These are phyloP conservation scores for Trichonephila clavipes DNA, from an alignment of 1,140 invertebrate species.

Conservation along the genomic window DNA sequence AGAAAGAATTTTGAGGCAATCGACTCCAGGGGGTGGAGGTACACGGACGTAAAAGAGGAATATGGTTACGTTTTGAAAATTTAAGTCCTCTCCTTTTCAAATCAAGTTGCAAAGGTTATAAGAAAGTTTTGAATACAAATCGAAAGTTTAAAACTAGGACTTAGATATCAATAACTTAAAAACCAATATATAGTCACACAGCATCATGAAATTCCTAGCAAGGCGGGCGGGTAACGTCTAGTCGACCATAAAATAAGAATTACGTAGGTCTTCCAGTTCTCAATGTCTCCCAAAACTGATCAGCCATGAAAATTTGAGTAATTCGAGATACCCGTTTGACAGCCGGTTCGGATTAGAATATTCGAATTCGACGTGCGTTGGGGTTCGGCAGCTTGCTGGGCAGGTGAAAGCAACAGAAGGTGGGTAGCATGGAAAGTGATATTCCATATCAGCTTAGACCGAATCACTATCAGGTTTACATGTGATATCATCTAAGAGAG, in stretches of 20 bases:
- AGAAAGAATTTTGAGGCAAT: too few species aligned
- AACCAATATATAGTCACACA: too few species aligned
- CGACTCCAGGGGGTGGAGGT: too few species aligned
- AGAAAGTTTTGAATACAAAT: too few species aligned
- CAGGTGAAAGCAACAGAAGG: not conserved
- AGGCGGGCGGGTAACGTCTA: not conserved
- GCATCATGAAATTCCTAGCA: not conserved
- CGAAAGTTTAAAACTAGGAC: too few species aligned
- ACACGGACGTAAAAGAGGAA: too few species aligned
- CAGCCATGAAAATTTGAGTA: not conserved
- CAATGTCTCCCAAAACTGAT: not conserved
- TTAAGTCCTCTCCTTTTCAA: too few species aligned
- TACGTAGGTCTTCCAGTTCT: not conserved
- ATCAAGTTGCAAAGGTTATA: too few species aligned
- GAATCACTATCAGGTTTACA: not conserved
- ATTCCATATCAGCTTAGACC: not conserved
- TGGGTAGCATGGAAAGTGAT: not conserved
- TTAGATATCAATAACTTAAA: too few species aligned
- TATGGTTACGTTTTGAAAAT: too few species aligned
- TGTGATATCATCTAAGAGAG: too few species aligned
- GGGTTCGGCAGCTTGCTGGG: not conserved
- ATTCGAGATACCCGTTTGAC: constrained; percentile 19
- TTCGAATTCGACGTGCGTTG: not conserved
- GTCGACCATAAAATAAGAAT: not conserved
- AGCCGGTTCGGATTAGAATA: not conserved